phyloP scores from a whole-genome alignment of 1,140 invertebrate species.

The Chionoecetes opilio region DNA sequence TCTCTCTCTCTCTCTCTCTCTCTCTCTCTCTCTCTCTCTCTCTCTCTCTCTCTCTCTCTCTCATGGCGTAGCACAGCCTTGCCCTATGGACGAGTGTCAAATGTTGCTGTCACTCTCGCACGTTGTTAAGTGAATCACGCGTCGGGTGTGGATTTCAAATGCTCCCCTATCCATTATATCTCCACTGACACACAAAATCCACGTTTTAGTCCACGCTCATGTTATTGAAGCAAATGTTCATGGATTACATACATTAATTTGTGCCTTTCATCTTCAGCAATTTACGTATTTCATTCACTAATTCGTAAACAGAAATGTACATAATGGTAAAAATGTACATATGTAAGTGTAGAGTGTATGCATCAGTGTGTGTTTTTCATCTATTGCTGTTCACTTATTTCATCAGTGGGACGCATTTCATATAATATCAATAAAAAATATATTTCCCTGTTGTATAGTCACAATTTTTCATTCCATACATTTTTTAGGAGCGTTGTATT shows the following conservation, averaged over 20 bases:
- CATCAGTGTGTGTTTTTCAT: neutral
- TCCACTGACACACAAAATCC: constrained; percentile 19
- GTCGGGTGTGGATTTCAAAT: neutral
- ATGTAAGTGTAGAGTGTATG: no score
- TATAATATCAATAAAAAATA: no score
- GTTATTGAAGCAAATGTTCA: neutral
- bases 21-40: no score
- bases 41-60: neutral
- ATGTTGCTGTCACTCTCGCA: constrained; percentile 7
- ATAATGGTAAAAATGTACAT: no score
- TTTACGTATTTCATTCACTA: neutral
- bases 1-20: no score
- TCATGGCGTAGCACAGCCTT: no score
- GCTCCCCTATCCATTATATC: constrained; percentile 5
- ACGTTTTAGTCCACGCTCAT: neutral
- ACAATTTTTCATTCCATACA: no score
- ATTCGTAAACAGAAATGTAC: constrained; percentile 11
- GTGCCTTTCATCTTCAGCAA: neutral
- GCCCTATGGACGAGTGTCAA: neutral
- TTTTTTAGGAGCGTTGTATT: no score
- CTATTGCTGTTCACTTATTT: neutral
- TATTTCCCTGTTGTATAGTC: no score
- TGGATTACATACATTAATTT: neutral
- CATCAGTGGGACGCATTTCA: no score
- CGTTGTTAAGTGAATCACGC: constrained; percentile 29